Base-by-base conservation (phyloP, 2,888 invertebrate species). In the Omphaloscelis lunosa region DNA sequence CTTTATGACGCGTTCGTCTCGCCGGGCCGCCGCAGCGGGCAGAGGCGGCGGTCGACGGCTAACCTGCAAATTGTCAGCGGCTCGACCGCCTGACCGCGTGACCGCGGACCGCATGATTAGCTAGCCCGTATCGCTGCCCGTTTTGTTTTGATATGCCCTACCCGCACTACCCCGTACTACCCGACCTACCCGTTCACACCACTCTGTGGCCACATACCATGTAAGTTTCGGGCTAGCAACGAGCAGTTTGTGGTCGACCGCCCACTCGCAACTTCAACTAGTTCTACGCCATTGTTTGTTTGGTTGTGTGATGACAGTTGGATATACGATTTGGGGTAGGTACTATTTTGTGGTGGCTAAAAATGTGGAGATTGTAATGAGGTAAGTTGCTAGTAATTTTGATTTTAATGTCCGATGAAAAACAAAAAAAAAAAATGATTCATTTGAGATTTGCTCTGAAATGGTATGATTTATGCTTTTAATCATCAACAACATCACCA, bases 91-190 rank as follows among this genome's bases (percentile, higher is more conserved):
- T 90, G 69, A 77, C 77, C 77, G 72, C 80, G 72, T 62, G 85
- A 90, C 91, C 91, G 88, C 93, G 92, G 85, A 90, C 91, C 91
- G 88, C 94, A 93, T 91, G 94, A 94, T 95, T 95, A 94, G 94
- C 91, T 91, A 90, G 87, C 88, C 89, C 89, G 90, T 91, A 90
- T 89, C 88, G 85, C 85, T 84, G 85, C 84, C 87, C 89, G 92
- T 93, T 92, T 92, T 92, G 93, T 93, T 93, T 92, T 93, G 93
- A 94, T 93, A 93, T 92, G 92, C 85, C 89, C 86, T 79, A 86
- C 80, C 87, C 85, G 70, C 68, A 58, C 79, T 88, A 65, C 82
- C 73, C 77, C 86, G 62, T 79, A 83, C 56, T 78, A 73, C 75
- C 82, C 87, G 62, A 51, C 73, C 77, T 61, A 80, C 77, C 82